phyloP scores from a whole-genome alignment of 2,888 invertebrate species.

The Ephialtes manifestator region DNA sequence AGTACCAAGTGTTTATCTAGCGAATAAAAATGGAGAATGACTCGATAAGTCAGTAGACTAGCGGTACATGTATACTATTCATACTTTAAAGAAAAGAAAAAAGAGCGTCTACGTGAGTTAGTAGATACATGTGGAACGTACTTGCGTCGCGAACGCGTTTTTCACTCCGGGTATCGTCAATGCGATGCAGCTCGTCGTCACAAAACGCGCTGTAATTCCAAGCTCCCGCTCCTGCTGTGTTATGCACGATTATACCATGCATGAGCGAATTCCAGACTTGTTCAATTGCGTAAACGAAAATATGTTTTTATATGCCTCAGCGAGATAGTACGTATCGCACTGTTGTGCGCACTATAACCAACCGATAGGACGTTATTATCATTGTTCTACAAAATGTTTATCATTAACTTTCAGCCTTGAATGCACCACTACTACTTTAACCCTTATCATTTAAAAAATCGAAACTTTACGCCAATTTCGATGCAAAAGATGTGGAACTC shows the following conservation, averaged over 20 bases:
- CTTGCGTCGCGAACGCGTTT: constrained; percentile 18
- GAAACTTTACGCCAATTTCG: not conserved
- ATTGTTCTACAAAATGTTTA: not conserved
- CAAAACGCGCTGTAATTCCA: constrained; percentile 1
- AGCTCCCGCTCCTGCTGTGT: constrained; percentile 10
- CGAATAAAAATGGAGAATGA: constrained; percentile 7
- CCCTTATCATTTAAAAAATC: not conserved
- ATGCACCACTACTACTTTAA: not conserved
- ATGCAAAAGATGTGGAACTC: not conserved
- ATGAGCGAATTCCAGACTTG: constrained; percentile 32
- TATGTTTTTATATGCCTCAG: constrained; percentile 34
- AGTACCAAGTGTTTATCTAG: constrained; percentile 24
- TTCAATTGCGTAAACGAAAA: constrained; percentile 62
- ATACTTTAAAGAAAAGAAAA: not conserved
- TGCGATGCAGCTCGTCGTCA: constrained; percentile 10
- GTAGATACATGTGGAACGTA: constrained; percentile 15
- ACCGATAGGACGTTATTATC: constrained; percentile 3
- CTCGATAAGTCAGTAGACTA: constrained; percentile 14
- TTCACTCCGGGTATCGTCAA: constrained; percentile 15
- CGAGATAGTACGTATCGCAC: constrained; percentile 37
- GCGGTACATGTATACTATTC: not conserved
- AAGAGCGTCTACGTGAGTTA: not conserved
- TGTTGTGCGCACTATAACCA: constrained; percentile 9
- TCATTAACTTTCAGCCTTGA: not conserved
- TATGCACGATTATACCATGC: constrained; percentile 35